Conservation (phyloP, 2,888 invertebrate species). For the Heteromyza rotundicornis region DNA sequence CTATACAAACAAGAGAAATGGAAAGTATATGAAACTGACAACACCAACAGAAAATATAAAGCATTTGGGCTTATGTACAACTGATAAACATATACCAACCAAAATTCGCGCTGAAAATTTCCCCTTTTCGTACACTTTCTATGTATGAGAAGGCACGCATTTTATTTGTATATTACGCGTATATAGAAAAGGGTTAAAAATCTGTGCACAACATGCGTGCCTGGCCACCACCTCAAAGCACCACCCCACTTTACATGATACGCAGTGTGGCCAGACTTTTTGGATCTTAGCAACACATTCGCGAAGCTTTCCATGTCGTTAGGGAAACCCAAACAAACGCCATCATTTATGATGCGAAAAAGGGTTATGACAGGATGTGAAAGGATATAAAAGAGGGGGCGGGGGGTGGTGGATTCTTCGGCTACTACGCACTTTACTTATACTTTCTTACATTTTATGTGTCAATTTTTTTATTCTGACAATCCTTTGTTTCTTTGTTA, state of each 20-base stretch:
- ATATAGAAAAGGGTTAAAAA: slow-evolving; percentile 48
- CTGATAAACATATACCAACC: not conserved
- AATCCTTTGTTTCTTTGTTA: slow-evolving; percentile 26
- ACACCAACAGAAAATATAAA: no score
- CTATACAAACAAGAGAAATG: no score
- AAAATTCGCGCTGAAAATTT: slow-evolving; percentile 30
- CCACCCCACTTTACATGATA: not conserved
- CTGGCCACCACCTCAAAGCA: slow-evolving; percentile 13
- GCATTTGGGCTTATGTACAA: not conserved
- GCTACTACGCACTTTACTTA: not conserved
- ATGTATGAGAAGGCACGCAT: not conserved
- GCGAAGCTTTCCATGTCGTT: slow-evolving; percentile 3
- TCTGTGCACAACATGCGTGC: slow-evolving; percentile 48
- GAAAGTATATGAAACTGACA: no score
- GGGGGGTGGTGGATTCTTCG: not conserved
- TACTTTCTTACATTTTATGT: slow-evolving; percentile 35
- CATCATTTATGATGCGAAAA: not conserved
- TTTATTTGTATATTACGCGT: not conserved
- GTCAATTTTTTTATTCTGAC: slow-evolving; percentile 41
- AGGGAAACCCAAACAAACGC: slow-evolving; percentile 23
- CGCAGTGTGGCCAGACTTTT: slow-evolving; percentile 50
- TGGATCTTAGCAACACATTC: slow-evolving; percentile 1
- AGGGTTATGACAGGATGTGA: not conserved
- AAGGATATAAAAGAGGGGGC: slow-evolving; percentile 16
- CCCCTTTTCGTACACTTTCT: slow-evolving; percentile 22